Evolutionary conservation across 1,140 invertebrate genomes (phyloP).

Genomic region (Plectus sambesii): DNA sequence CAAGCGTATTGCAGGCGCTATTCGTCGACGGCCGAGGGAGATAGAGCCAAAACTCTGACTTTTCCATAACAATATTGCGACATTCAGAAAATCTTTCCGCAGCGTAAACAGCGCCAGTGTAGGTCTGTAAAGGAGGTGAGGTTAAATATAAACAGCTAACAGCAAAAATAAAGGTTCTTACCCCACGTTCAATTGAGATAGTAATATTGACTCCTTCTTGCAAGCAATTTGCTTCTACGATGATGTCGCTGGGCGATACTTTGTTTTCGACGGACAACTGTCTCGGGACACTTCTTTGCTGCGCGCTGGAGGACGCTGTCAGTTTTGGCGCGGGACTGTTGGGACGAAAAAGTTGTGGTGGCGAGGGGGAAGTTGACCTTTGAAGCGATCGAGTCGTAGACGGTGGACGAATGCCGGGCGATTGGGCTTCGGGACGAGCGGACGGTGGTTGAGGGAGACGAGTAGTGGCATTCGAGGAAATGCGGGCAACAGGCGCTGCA

Average conservation of each 20-base stretch:
- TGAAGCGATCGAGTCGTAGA: constrained; percentile 12
- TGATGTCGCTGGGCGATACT: no score
- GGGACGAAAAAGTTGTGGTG: constrained; percentile 22
- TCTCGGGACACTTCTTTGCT: no score
- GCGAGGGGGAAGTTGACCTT: constrained; percentile 24
- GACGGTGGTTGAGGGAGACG: no score
- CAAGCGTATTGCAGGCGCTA: constrained; percentile 34
- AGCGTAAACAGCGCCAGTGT: constrained; percentile 31
- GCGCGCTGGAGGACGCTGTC: no score
- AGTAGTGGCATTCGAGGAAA: no score
- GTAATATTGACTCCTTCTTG: constrained; percentile 26
- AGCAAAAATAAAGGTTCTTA: no score
- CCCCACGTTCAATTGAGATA: constrained; percentile 16
- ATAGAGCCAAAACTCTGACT: constrained; percentile 27
- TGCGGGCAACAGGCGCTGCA: no score
- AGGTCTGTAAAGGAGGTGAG: constrained; percentile 19
- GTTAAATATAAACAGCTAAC: not conserved
- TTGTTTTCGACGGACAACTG: no score
- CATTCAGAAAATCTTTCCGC: constrained; percentile 32
- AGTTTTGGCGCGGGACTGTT: constrained; percentile 18
- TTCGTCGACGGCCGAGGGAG: constrained; percentile 22
- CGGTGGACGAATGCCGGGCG: constrained; percentile 21
- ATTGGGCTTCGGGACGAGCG: no score
- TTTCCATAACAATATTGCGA: constrained; percentile 22
- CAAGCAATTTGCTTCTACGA: constrained; percentile 21